These are phyloP conservation scores for Rhinoptilus africanus DNA, from an alignment of 2,113 vertebrate species.

Conservation along the genomic window DNA sequence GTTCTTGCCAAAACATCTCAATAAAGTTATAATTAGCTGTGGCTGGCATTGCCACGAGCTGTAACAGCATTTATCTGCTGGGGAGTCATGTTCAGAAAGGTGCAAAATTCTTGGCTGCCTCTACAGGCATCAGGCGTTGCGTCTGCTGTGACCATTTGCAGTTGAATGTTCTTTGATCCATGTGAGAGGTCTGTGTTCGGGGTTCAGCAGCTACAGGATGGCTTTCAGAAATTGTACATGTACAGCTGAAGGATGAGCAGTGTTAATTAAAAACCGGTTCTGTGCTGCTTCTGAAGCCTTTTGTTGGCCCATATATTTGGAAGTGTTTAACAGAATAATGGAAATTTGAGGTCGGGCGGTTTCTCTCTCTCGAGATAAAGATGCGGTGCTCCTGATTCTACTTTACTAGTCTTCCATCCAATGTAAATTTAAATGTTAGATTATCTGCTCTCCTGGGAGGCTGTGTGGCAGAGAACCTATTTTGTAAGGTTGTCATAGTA, in stretches of 20 bases:
- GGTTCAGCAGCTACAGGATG: neutral
- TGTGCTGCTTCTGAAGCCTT: neutral
- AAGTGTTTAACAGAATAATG: conserved; percentile 11
- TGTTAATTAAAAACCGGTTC: neutral
- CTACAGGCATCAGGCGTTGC: fast-evolving
- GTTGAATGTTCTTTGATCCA: neutral
- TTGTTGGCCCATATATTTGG: neutral
- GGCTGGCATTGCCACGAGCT: neutral
- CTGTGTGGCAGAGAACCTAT: neutral
- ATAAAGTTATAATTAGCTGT: conserved; percentile 60
- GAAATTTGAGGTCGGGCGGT: neutral
- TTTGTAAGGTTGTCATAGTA: neutral
- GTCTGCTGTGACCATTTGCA: neutral
- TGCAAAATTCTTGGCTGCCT: conserved; percentile 43
- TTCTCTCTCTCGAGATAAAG: neutral
- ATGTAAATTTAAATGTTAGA: neutral
- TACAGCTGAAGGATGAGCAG: neutral
- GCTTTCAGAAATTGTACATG: neutral
- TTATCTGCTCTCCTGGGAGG: neutral
- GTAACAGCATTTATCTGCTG: conserved; percentile 38
- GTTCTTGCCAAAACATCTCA: conserved; percentile 27
- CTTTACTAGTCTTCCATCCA: neutral
- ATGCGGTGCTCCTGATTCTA: neutral
- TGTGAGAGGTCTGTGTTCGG: neutral
- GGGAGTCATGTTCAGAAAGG: conserved; percentile 49